Evolutionary conservation across 2,888 invertebrate genomes (phyloP).

Genomic region (Idaea aversata): DNA sequence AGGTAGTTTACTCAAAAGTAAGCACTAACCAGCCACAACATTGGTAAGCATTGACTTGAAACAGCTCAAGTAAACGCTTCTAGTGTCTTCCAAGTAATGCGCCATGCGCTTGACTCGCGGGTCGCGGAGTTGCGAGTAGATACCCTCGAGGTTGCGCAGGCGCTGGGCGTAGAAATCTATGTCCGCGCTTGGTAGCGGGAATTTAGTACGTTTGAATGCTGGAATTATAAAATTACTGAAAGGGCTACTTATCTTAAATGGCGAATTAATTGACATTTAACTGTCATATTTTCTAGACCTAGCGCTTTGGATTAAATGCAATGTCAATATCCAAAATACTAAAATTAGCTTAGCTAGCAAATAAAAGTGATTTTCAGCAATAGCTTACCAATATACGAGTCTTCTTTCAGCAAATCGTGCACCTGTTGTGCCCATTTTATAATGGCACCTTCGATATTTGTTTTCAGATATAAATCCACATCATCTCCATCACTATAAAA

Average conservation of each 20-base stretch:
- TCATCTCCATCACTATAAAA: conserved; percentile 73
- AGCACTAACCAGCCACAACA: conserved; percentile 84
- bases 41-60: conserved; percentile 90
- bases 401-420: conserved; percentile 88
- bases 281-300: too few species aligned
- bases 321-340: too few species aligned
- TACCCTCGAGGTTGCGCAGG: conserved; percentile 89
- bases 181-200: conserved; percentile 87
- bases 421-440: conserved; percentile 93
- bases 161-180: conserved; percentile 90
- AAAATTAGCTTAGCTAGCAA: too few species aligned
- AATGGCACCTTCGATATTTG: conserved; percentile 90
- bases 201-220: conserved; percentile 83
- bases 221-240: conserved; percentile 6
- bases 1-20: background rate
- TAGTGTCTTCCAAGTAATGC: conserved; percentile 86
- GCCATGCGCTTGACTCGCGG: conserved; percentile 91
- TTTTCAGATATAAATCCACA: conserved; percentile 86
- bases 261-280: too few species aligned
- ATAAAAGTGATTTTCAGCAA: background rate
- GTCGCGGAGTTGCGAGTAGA: conserved; percentile 92
- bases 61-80: conserved; percentile 88
- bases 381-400: conserved; percentile 80
- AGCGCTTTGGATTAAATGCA: too few species aligned
- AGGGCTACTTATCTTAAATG: too few species aligned